Evolutionary conservation across 1,140 invertebrate genomes (phyloP).

Genomic region (Gonatopus flavifemur): DNA sequence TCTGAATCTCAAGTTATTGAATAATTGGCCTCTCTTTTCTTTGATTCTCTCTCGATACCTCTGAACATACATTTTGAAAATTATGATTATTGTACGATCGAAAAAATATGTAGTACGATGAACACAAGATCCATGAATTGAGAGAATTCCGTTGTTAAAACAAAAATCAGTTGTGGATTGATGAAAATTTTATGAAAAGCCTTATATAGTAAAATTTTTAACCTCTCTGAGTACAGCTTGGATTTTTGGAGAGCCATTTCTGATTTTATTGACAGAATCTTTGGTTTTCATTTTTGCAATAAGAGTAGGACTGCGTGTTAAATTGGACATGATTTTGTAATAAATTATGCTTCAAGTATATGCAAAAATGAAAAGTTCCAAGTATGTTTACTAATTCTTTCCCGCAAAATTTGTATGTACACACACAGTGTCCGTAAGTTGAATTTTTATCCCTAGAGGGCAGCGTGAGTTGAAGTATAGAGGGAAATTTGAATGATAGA

Average conservation of each 20-base stretch:
- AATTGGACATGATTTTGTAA: slow-evolving; percentile 32
- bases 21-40: slow-evolving; percentile 45
- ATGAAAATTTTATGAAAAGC: slow-evolving; percentile 5
- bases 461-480: too few relatives aligned
- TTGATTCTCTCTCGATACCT: slow-evolving; percentile 44
- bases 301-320: slow-evolving; percentile 31
- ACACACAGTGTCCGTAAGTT: too few relatives aligned
- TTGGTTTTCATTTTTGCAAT: slow-evolving; percentile 35
- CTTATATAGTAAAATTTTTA: slow-evolving; percentile 18
- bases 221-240: slow-evolving; percentile 52
- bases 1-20: slow-evolving; percentile 34
- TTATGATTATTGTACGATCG: not conserved
- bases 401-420: too few relatives aligned
- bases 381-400: too few relatives aligned
- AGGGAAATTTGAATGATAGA: too few relatives aligned
- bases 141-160: not conserved
- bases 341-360: too few relatives aligned
- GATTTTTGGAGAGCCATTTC: slow-evolving; percentile 49
- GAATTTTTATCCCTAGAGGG: too few relatives aligned
- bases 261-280: slow-evolving; percentile 42
- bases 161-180: not conserved
- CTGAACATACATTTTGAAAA: slow-evolving; percentile 26
- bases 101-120: not conserved
- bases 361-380: too few relatives aligned
- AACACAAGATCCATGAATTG: too few relatives aligned